Base-by-base conservation (phyloP, 2,113 vertebrate species). In the Hemicordylus capensis region DNA sequence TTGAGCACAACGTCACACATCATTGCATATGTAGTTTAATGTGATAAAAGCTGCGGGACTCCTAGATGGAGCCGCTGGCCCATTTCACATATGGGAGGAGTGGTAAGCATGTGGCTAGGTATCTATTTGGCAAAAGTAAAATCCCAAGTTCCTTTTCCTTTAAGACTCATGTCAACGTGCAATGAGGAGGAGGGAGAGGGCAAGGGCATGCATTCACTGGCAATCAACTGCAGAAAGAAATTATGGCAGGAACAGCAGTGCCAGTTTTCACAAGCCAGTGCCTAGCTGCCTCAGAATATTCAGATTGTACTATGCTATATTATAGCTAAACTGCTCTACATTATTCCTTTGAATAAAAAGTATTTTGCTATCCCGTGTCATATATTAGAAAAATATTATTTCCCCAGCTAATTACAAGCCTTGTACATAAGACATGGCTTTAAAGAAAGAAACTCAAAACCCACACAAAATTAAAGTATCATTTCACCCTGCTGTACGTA, bases 271-370 rank as follows among this genome's bases (percentile, higher is more conserved):
- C 90, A 93, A 93, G 92, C 96, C 94, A 88, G 93, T 92, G 86
- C 94, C 94, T 92, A 89, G 83, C 83, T 93, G 92, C 95, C 95
- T 95, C 94, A 90, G 89, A 64, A 90, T 85, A 89, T 93, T 96
- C 91, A 59, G 97, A 97, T 97, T 97, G 97, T 97, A 97, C 96
- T 94, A 93, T 95, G 97, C 97, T 96, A 96, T 85, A 93, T 95
- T 95, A 92, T 88, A 92, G 93, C 94, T 93, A 93, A 80, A 96
- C 87, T 93, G 92, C 90, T 15, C 91, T 95, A 93, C 92, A 92
- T 91, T 86, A 91, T 93, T 92, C 86, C 90, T 90, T 93, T 94
- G 92, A 92, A 94, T 95, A 95, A 95, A 96, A 96, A 96, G 93
- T 95, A 94, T 94, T 95, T 96, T 95, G 95, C 95, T 96, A 96